Conservation (phyloP, 2,888 invertebrate genomes). For the Tortrix viridana region DNA sequence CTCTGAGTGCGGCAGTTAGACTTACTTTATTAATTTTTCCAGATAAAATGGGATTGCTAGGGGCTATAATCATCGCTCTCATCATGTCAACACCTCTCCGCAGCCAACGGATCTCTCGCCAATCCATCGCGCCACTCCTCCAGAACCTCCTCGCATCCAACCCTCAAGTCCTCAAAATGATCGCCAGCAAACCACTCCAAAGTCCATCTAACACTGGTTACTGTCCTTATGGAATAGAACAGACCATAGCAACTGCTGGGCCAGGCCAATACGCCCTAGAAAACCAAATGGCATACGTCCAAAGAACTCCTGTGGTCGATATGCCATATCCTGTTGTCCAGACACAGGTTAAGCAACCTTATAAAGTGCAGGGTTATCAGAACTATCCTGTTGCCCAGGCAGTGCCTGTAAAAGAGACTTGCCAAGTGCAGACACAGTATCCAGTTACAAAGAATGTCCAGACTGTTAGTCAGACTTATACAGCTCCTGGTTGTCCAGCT, state of each 20-base stretch:
- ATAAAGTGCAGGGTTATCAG: neutral
- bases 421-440: constrained; percentile 17
- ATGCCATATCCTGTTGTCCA: neutral
- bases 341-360: neutral
- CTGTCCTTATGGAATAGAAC: neutral
- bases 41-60: constrained; percentile 10
- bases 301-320: neutral
- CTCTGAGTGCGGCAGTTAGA: neutral
- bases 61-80: constrained; percentile 4
- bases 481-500: neutral
- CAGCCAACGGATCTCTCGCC: neutral
- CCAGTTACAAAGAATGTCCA: constrained; percentile 8
- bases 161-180: constrained; percentile 21
- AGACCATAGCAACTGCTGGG: neutral
- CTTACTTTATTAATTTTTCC: neutral
- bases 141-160: constrained; percentile 26
- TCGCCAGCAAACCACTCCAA: neutral
- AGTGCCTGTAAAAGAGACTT: constrained; percentile 4
- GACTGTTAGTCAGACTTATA: constrained; percentile 11
- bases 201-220: neutral
- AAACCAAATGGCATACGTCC: neutral
- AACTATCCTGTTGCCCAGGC: neutral
- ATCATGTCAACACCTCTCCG: constrained; percentile 3
- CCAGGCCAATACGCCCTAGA: neutral
- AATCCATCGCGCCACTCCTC: neutral